Base-by-base conservation (phyloP, 2,797 vertebrate species). In the Arvicola amphibius region DNA sequence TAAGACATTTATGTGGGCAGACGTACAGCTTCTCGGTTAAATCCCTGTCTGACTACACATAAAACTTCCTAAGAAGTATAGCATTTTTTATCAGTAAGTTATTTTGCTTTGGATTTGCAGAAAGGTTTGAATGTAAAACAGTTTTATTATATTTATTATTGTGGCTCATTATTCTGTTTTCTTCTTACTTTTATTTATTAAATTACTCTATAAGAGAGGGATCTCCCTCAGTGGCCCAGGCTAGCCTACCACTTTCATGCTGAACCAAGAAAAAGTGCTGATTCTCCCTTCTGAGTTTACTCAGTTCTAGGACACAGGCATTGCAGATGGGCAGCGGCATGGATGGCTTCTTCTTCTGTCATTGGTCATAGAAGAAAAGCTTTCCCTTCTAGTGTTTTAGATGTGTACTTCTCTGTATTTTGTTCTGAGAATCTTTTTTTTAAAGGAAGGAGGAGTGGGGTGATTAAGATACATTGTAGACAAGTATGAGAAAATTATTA, bases 91-190 rank as follows among this genome's bases (percentile, higher is more conserved):
- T 88, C 5, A n/a, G 43, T 9, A 34, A n/a, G 65, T 13, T 48
- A 53, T 65, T 94, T 91, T 91, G 86, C 88, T 69, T 29, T 94
- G 71, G 43, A 56, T 32, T 51, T n/a, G 48, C 11, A 7, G n/a
- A 51, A 81, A 34, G 59, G 48, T 86, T 74, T 32, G n/a, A 93
- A 91, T 29, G 29, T 29, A 16, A 46, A 80, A 73, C 13, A 78
- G 21, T 83, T 92, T 81, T 83, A 87, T 69, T 51, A 67, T 17
- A 8, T 69, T 74, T 51, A 74, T 74, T 61, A 83, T 48, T 59
- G 56, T 43, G 27, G 27, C 37, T 85, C n/a, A 25, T 48, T 56
- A 34, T 51, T 51, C 14, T 51, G 32, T 76, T 80, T 87, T 46
- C 40, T 25, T 40, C 10, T 83, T 43, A 63, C 59, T 84, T 83